Evolutionary conservation across 1,140 invertebrate genomes (phyloP).

Genomic region (Cydia strobilella): DNA sequence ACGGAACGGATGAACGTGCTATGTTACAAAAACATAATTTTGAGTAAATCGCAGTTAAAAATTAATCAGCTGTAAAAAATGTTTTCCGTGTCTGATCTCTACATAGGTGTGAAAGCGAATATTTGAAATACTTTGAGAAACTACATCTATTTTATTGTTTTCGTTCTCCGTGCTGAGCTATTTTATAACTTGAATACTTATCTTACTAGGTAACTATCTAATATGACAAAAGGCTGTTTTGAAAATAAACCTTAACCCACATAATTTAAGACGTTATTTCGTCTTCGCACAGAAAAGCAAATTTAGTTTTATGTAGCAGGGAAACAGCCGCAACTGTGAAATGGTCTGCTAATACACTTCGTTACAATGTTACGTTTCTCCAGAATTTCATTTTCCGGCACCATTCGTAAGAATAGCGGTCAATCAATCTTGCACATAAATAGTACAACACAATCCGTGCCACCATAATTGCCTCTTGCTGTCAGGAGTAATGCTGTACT

Average conservation of each 20-base stretch:
- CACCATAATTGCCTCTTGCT: conserved; percentile 7
- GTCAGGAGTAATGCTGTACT: conserved; percentile 17
- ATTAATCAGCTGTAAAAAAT: too few species aligned
- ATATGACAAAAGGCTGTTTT: background rate
- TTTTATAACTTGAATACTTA: background rate
- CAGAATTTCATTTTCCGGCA: background rate
- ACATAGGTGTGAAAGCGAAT: too few species aligned
- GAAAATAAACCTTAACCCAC: background rate
- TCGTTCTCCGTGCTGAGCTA: too few species aligned
- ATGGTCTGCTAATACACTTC: background rate
- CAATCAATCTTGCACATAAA: background rate
- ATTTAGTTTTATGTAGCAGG: background rate
- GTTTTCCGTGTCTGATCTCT: too few species aligned
- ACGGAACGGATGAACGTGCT: too few species aligned
- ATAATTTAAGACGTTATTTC: conserved; percentile 1
- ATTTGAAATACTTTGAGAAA: too few species aligned
- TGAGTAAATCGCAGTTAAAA: too few species aligned
- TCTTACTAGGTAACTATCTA: background rate
- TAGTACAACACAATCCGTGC: background rate
- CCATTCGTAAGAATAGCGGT: background rate
- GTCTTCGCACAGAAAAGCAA: background rate
- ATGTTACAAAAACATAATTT: too few species aligned
- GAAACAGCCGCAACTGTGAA: conserved; percentile 4
- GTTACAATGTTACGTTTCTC: conserved; percentile 1
- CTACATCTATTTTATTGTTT: too few species aligned